Percentiles rank a stretch among this genome's conserved stretches.
These are phyloP conservation scores for Hesperia comma DNA, from an alignment of 2,888 invertebrate species.

Conservation along the genomic window DNA sequence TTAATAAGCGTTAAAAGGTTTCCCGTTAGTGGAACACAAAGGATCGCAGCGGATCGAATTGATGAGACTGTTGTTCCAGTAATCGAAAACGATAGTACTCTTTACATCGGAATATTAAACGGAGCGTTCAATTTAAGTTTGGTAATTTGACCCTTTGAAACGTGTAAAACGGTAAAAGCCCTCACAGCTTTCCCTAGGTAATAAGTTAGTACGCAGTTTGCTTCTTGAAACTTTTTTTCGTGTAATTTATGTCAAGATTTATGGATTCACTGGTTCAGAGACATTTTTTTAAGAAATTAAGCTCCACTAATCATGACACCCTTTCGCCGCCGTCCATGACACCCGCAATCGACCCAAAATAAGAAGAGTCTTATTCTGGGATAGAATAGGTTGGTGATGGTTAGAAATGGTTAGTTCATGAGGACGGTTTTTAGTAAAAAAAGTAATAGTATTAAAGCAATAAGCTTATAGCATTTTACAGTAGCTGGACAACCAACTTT, in stretches of 20 bases:
- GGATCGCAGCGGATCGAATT: background rate
- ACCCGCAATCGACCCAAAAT: too few relatives aligned
- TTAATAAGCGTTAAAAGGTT: conserved; percentile 23
- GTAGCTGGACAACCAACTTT: too few relatives aligned
- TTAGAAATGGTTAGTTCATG: too few relatives aligned
- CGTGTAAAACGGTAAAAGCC: background rate
- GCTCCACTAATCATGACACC: too few relatives aligned
- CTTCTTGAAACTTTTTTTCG: background rate
- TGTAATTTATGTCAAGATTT: background rate
- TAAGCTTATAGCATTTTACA: too few relatives aligned
- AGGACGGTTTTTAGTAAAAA: too few relatives aligned
- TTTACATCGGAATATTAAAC: background rate
- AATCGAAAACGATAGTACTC: conserved; percentile 18
- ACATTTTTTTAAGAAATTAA: too few relatives aligned
- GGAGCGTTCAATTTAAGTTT: background rate
- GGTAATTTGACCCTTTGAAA: background rate
- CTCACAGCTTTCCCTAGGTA: background rate
- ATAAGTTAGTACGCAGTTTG: background rate
- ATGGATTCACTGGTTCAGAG: too few relatives aligned
- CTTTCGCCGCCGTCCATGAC: too few relatives aligned
- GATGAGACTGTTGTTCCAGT: conserved; percentile 6
- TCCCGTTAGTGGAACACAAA: background rate
- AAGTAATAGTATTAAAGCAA: too few relatives aligned
- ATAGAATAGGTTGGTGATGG: too few relatives aligned
- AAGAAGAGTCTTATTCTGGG: too few relatives aligned